phyloP scores from a whole-genome alignment of 2,797 vertebrate species.

The Typhlichthys subterraneus region DNA sequence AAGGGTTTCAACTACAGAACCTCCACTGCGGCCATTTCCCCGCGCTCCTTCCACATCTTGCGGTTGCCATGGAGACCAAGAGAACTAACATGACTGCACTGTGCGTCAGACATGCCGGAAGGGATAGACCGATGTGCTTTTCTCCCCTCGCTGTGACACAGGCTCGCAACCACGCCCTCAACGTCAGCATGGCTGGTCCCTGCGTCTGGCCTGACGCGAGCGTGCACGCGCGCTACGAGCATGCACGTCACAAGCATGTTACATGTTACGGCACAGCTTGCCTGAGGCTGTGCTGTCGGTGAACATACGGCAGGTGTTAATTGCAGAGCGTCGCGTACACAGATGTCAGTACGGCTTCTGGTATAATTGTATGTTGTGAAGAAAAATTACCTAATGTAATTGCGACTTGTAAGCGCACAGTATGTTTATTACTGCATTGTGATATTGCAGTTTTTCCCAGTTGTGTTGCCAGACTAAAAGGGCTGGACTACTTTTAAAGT shows the following conservation, averaged over 20 bases:
- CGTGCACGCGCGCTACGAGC: constrained; percentile 33
- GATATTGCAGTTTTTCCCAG: no score
- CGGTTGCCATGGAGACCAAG: constrained; percentile 73
- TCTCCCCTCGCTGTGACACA: constrained; percentile 61
- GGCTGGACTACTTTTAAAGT: no score
- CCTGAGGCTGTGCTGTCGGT: constrained; percentile 53
- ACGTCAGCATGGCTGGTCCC: constrained; percentile 54
- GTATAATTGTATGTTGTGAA: no score
- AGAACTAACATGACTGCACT: constrained; percentile 73
- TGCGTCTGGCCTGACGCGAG: constrained; percentile 44
- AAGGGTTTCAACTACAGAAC: constrained; percentile 70
- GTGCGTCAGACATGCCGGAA: constrained; percentile 77
- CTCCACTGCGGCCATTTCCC: constrained; percentile 73
- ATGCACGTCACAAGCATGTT: constrained; percentile 19
- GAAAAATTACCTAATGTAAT: no score
- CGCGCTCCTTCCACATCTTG: constrained; percentile 69
- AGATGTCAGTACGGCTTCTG: constrained; percentile 2
- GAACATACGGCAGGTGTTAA: constrained; percentile 50
- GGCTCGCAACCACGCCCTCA: constrained; percentile 60
- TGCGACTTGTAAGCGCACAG: no score
- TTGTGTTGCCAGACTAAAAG: no score
- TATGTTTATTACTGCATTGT: no score
- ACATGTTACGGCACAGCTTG: constrained; percentile 25
- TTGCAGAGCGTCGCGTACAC: constrained; percentile 54
- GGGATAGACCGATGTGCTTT: constrained; percentile 70